Conservation (phyloP, 2,888 invertebrate genomes). For the Chaetoderma sp. region DNA sequence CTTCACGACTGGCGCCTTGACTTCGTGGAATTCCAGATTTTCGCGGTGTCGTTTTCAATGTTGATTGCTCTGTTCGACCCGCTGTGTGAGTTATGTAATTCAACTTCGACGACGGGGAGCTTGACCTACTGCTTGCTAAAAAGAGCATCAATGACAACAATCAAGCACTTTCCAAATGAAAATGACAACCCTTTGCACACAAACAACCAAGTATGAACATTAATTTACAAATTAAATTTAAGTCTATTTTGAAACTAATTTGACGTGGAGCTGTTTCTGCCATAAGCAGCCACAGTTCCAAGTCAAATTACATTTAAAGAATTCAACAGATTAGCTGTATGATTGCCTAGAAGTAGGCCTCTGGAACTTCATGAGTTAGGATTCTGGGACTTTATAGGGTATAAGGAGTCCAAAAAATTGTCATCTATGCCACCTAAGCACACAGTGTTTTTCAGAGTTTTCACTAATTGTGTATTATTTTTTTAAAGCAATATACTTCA, state of each 20-base stretch:
- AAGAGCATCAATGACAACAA: constrained; percentile 28
- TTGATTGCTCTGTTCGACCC: constrained; percentile 45
- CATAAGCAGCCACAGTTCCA: no score
- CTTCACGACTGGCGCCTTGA: constrained; percentile 70
- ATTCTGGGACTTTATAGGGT: neutral
- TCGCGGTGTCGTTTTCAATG: constrained; percentile 41
- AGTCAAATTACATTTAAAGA: no score
- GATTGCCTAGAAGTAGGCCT: no score
- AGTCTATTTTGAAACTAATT: no score
- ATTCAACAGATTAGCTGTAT: no score
- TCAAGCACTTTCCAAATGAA: no score
- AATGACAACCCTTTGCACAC: neutral
- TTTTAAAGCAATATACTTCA: no score
- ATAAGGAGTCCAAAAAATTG: neutral
- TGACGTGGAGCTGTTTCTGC: no score
- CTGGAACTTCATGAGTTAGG: neutral
- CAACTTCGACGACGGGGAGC: constrained; percentile 89
- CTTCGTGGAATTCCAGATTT: constrained; percentile 65
- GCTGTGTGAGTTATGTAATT: constrained; percentile 77
- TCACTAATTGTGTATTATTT: no score
- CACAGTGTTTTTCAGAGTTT: no score
- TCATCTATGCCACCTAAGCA: no score
- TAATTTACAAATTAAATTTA: neutral
- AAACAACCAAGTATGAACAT: constrained; percentile 2
- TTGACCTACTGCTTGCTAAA: constrained; percentile 90